Evolutionary conservation across 2,113 vertebrate species (phyloP).

Genomic region (Cephalopholis sonnerati): DNA sequence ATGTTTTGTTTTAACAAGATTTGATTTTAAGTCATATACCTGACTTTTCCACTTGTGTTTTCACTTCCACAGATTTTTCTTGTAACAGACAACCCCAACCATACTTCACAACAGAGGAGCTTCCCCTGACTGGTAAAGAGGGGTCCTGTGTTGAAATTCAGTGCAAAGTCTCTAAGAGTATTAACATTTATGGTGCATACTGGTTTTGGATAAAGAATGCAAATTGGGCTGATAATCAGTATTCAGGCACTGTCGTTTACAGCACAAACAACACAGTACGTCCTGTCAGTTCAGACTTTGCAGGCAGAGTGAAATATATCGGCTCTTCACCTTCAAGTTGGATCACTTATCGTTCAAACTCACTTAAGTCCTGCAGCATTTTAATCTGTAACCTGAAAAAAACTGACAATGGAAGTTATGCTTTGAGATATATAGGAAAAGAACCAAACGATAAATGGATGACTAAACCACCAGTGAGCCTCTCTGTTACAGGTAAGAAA

Average conservation of each 20-base stretch:
- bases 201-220: slow-evolving; percentile 79
- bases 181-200: accelerated
- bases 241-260: slow-evolving; percentile 50
- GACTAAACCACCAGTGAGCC: accelerated
- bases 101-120: neutral
- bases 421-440: slow-evolving; percentile 42
- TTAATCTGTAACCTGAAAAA: slow-evolving; percentile 61
- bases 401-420: slow-evolving; percentile 71
- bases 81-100: accelerated
- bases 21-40: neutral
- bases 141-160: slow-evolving; percentile 76
- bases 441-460: accelerated
- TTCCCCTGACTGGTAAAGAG: neutral
- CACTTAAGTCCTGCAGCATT: neutral
- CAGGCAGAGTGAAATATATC: slow-evolving; percentile 46
- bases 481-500: slow-evolving; percentile 69
- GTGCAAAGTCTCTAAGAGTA: accelerated
- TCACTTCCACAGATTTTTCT: slow-evolving; percentile 23
- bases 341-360: accelerated
- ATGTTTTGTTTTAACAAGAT: neutral
- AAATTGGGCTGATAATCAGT: accelerated
- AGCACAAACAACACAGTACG: neutral
- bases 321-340: accelerated
- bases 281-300: slow-evolving; percentile 35
- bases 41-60: slow-evolving; percentile 9